Evolutionary conservation across 1,140 invertebrate species (phyloP).

Genomic region (Euglossa dilemma): DNA sequence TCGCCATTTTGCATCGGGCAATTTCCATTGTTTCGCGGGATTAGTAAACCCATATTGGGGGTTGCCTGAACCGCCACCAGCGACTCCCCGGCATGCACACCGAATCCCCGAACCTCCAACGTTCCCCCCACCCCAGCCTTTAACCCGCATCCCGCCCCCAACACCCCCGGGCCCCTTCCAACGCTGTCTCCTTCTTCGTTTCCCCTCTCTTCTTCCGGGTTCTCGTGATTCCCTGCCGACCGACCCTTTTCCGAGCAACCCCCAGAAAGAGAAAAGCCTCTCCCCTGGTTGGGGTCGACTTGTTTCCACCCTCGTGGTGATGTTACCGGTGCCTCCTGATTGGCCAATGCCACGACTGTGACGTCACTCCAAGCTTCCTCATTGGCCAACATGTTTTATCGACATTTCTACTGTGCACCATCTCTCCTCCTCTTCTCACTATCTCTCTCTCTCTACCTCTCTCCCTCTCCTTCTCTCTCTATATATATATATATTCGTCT

Average conservation of each 20-base stretch:
- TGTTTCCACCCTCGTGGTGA: constrained; percentile 68
- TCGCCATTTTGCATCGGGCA: constrained; percentile 74
- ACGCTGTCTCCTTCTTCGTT: constrained; percentile 4
- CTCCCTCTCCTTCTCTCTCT: neutral
- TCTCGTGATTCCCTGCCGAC: constrained; percentile 56
- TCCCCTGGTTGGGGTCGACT: constrained; percentile 70
- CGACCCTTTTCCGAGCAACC: constrained; percentile 61
- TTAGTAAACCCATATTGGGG: constrained; percentile 77
- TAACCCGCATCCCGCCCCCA: neutral
- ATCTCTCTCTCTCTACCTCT: neutral
- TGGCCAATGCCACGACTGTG: constrained; percentile 76
- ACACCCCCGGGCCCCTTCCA: neutral
- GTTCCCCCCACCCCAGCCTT: neutral
- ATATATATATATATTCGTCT: no score
- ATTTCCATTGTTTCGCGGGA: constrained; percentile 79
- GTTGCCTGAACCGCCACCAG: constrained; percentile 73
- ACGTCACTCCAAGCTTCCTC: constrained; percentile 78
- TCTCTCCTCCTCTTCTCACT: constrained; percentile 18
- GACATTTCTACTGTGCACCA: constrained; percentile 77
- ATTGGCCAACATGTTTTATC: constrained; percentile 81
- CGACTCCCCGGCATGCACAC: constrained; percentile 70
- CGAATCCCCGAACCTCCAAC: constrained; percentile 34
- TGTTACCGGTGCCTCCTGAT: constrained; percentile 77
- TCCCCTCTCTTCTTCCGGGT: constrained; percentile 44
- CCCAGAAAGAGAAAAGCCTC: constrained; percentile 77